These are phyloP conservation scores for Heliconius aoede DNA, from an alignment of 2,888 invertebrate genomes.

Conservation along the genomic window DNA sequence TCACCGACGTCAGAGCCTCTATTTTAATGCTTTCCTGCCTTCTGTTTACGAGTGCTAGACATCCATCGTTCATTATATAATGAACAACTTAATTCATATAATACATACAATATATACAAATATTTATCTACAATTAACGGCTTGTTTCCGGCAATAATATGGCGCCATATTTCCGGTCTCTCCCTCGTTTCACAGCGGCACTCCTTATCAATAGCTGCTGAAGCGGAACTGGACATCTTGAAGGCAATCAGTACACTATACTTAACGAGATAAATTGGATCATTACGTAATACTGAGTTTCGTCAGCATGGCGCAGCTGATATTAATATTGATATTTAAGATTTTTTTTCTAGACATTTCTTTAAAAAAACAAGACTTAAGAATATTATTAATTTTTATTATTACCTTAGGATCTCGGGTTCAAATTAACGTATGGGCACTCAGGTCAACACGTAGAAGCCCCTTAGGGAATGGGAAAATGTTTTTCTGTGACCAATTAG, in stretches of 20 bases:
- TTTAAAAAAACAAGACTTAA: too few species aligned
- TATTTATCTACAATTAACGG: background rate
- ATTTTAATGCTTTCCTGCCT: conserved; percentile 56
- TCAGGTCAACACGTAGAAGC: too few species aligned
- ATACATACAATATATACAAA: too few species aligned
- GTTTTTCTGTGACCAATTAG: too few species aligned
- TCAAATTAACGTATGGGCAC: too few species aligned
- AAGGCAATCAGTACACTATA: background rate
- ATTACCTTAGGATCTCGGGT: too few species aligned
- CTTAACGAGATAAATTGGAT: background rate
- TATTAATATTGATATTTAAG: too few species aligned
- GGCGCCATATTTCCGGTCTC: conserved; percentile 56
- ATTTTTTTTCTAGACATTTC: too few species aligned
- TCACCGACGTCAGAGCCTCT: conserved; percentile 55
- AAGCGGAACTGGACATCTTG: conserved; percentile 31
- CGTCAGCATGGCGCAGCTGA: background rate
- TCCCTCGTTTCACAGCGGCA: conserved; percentile 50
- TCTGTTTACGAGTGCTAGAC: conserved; percentile 40
- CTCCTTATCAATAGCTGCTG: conserved; percentile 37
- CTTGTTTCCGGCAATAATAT: conserved; percentile 17
- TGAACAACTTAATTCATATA: conserved; percentile 19
- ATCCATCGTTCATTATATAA: conserved; percentile 36
- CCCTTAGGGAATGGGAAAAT: too few species aligned
- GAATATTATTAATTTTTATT: too few species aligned
- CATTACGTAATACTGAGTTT: background rate